A percentile compares a stretch with the other conserved stretches of the same genome.
Conservation (phyloP, 2,113 vertebrate species). For the Nansenia antarctica region DNA sequence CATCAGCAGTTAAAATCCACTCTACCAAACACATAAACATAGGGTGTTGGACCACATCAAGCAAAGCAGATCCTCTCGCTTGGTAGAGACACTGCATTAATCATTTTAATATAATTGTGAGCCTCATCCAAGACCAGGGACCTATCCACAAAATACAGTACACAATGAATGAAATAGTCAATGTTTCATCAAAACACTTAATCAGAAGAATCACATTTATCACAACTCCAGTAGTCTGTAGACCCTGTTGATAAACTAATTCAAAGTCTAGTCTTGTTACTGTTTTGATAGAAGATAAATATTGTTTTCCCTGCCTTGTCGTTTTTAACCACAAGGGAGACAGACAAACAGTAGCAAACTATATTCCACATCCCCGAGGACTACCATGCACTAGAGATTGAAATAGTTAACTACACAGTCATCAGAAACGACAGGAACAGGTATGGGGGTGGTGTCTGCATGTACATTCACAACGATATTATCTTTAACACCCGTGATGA, state of each 20-base stretch:
- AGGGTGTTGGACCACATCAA: slow-evolving; percentile 44
- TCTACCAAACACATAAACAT: slow-evolving; percentile 44
- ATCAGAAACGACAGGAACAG: too few relatives aligned
- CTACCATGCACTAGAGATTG: too few relatives aligned
- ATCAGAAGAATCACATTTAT: slow-evolving; percentile 18
- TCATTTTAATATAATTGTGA: too few relatives aligned
- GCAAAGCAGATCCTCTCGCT: not conserved
- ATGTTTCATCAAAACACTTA: slow-evolving; percentile 30
- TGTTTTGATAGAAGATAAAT: slow-evolving; percentile 55
- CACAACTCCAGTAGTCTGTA: slow-evolving; percentile 24
- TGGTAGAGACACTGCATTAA: too few relatives aligned
- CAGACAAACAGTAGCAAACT: slow-evolving; percentile 20
- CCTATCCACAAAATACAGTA: too few relatives aligned
- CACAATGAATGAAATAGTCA: too few relatives aligned
- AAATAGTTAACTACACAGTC: too few relatives aligned
- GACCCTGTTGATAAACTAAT: slow-evolving; percentile 16
- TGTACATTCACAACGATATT: too few relatives aligned
- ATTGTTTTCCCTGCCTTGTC: slow-evolving; percentile 44
- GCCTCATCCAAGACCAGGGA: too few relatives aligned
- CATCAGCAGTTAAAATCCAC: slow-evolving; percentile 31
- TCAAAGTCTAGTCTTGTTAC: slow-evolving; percentile 19
- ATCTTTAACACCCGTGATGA: too few relatives aligned
- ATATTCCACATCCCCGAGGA: too few relatives aligned
- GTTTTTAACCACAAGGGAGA: slow-evolving; percentile 39
- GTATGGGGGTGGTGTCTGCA: too few relatives aligned